Conservation (phyloP, 2,113 vertebrate genomes). For the chimpanzee (Pan troglodytes) region DNA sequence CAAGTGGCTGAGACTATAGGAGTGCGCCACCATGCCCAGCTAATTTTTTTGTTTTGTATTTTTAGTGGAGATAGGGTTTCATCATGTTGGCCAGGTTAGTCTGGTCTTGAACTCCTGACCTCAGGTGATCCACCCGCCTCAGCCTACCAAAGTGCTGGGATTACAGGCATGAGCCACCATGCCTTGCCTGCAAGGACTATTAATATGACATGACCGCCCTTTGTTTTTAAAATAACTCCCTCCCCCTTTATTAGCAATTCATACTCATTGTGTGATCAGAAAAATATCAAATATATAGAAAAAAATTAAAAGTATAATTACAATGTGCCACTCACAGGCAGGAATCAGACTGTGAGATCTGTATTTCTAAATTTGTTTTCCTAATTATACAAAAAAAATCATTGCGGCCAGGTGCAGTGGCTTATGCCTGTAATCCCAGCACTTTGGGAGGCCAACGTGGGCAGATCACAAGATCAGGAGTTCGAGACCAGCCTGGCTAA, state of each 20-base stretch:
- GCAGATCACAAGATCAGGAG: no score
- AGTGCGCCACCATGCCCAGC: no score
- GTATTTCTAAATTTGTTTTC: background rate
- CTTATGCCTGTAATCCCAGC: no score
- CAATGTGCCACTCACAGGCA: background rate
- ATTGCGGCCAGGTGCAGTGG: no score
- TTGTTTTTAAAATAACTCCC: background rate
- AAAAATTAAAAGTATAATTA: background rate
- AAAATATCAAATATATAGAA: slow-evolving; percentile 2
- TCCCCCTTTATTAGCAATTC: background rate
- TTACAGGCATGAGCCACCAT: background rate
- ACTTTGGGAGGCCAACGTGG: no score
- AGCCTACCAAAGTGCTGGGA: background rate
- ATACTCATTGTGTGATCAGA: background rate
- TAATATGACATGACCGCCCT: background rate
- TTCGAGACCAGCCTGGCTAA: no score
- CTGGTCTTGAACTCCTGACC: background rate
- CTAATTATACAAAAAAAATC: background rate
- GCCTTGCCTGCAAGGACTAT: background rate
- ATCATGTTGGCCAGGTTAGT: background rate
- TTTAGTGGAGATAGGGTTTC: background rate
- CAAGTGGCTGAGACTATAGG: no score
- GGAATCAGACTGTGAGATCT: background rate
- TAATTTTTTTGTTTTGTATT: background rate
- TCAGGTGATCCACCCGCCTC: background rate